Base-by-base conservation (phyloP, 1,140 invertebrate genomes). In the Araneus ventricosus region DNA sequence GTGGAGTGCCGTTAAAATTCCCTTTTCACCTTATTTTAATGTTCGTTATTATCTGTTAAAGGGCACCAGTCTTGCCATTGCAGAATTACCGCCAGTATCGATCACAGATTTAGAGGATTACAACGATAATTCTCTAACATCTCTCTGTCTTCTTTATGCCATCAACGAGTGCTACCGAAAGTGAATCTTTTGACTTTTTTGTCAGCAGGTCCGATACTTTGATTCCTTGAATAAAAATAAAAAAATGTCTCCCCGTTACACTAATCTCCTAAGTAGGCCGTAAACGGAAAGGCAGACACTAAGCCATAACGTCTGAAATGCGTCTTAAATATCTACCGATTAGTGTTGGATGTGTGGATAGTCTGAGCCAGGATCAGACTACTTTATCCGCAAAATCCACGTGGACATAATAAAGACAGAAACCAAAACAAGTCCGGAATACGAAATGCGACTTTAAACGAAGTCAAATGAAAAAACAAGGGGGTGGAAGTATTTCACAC, bases 361-460 rank as follows among this genome's bases (percentile, higher is more conserved):
- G 85, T 87, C 85, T 87, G 85, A 87, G 52, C 85, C 30, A 22
- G 85, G 45, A 87, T 87, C 57, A 87, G 85, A 87, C 85, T 7
- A 61, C 27, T 63, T 87, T 39, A 87, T 87, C 85, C 85, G 10
- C 22, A 52, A 57, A 45, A 84, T 17, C 22, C 70, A 34, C 20
- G 45, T 84, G 37, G 45, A 84, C 82, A 84, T 17, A 75, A 75
- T 75, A 75, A 75, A 8, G 82, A 84, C 24, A 84, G 27, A 84
- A 84, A 84, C 10, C 22, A 37, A 75, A 37, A 75, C 67, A 34
- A 75, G 70, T 20, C 70, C 34, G 5, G 70, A 30, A 75, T 75
- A 37, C 70, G 14, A 75, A 67, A 75, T 75, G 30, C 70, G 34
- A 34, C 17, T 17, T 34, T 75, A 75, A 75, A 37, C 22, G 30